Percentiles rank a stretch among this genome's conserved stretches.
Conservation (phyloP, 2,797 vertebrate genomes). For the Percopsis omiscomaycus region DNA sequence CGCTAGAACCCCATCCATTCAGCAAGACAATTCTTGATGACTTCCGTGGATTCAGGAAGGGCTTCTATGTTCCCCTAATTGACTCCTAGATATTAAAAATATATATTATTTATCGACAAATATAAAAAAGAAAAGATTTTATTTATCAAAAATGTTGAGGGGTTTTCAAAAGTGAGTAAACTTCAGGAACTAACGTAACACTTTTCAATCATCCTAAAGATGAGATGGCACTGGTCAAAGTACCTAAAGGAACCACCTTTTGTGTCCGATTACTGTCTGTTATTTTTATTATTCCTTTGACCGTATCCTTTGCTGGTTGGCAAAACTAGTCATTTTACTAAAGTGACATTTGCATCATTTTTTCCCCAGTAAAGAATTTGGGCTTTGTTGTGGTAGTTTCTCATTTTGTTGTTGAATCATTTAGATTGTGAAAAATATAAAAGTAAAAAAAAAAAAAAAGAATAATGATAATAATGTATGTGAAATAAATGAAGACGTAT, state of each 20-base stretch:
- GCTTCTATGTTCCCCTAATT: slow-evolving; percentile 66
- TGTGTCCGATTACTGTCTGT: slow-evolving; percentile 70
- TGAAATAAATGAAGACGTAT: slow-evolving; percentile 86
- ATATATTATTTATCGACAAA: slow-evolving; percentile 72
- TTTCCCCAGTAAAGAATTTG: slow-evolving; percentile 73
- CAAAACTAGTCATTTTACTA: slow-evolving; percentile 73
- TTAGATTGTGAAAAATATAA: slow-evolving; percentile 83
- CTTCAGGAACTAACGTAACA: slow-evolving; percentile 57
- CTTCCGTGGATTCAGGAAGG: slow-evolving; percentile 70
- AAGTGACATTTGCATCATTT: slow-evolving; percentile 75
- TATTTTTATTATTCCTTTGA: slow-evolving; percentile 68
- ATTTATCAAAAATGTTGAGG: slow-evolving; percentile 66
- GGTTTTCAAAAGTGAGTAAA: slow-evolving; percentile 66
- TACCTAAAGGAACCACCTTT: slow-evolving; percentile 64
- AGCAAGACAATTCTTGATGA: slow-evolving; percentile 61
- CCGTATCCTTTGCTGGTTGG: slow-evolving; percentile 68
- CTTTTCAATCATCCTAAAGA: slow-evolving; percentile 50
- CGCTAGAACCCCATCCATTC: slow-evolving; percentile 61
- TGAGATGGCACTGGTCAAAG: slow-evolving; percentile 49
- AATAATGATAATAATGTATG: slow-evolving; percentile 73
- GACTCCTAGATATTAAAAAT: slow-evolving; percentile 65
- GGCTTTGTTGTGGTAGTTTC: slow-evolving; percentile 85
- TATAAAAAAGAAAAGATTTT: slow-evolving; percentile 63
- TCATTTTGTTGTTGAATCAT: slow-evolving; percentile 87
- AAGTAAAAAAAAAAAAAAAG: slow-evolving; percentile 66